Percentiles rank a stretch among this genome's conserved stretches.
These are phyloP conservation scores for Dysidea cf. avara DNA, from an alignment of 37 sponge, comb jelly and placozoan genomes.

Conservation along the genomic window DNA sequence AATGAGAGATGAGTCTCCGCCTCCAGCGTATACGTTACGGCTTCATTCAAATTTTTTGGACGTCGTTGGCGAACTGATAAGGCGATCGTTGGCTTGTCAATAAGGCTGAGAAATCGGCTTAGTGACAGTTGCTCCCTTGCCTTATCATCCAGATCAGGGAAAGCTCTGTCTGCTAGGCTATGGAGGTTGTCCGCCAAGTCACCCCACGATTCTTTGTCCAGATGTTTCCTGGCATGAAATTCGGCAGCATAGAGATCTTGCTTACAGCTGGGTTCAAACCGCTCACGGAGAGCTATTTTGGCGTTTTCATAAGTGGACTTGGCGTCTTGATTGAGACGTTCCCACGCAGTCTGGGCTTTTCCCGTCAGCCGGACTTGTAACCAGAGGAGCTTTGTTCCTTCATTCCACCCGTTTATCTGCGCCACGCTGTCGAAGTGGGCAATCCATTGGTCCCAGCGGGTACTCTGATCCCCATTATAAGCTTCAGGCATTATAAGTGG, in stretches of 20 bases:
- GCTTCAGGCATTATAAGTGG: slow-evolving; percentile 6
- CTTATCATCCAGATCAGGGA: slow-evolving; percentile 5
- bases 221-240: background rate
- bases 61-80: slow-evolving; percentile 42
- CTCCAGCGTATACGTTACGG: slow-evolving; percentile 45
- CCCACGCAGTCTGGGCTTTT: slow-evolving; percentile 2
- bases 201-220: background rate
- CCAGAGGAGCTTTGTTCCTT: slow-evolving; percentile 4
- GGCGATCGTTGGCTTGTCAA: slow-evolving; percentile 21
- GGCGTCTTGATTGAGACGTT: background rate
- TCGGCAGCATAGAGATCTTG: background rate
- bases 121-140: slow-evolving; percentile 41
- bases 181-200: no score
- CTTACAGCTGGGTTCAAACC: slow-evolving; percentile 13
- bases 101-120: slow-evolving; percentile 1
- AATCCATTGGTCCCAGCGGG: background rate
- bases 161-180: background rate
- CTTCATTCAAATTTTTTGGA: slow-evolving; percentile 36
- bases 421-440: slow-evolving; percentile 17
- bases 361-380: slow-evolving; percentile 13
- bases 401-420: slow-evolving; percentile 4
- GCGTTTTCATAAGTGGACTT: no score
- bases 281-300: no score
- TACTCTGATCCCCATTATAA: background rate
- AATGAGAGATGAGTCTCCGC: slow-evolving; percentile 30